Conservation (phyloP, 2,113 vertebrate species). For the Erythrolamprus reginae region DNA sequence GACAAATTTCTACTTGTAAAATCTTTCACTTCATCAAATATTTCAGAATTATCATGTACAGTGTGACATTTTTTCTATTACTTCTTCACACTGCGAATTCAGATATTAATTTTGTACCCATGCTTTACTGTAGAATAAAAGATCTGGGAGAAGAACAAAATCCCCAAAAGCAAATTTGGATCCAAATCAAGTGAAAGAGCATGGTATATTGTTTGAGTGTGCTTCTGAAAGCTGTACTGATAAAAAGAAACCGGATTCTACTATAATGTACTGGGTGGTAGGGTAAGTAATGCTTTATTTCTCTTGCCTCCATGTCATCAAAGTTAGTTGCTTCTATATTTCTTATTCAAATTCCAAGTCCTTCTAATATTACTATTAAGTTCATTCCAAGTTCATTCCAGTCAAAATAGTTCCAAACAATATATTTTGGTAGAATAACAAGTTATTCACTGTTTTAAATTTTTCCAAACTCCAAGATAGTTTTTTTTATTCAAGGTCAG, state of each 20-base stretch:
- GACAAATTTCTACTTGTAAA: neutral
- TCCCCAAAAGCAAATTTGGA: conserved; percentile 49
- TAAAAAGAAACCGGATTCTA: conserved; percentile 85
- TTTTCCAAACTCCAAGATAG: no score
- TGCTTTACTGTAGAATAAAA: conserved; percentile 60
- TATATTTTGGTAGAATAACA: no score
- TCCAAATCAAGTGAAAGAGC: conserved; percentile 79
- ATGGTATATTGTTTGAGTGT: conserved; percentile 92
- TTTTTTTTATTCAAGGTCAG: no score
- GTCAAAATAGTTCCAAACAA: no score
- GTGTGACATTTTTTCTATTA: neutral
- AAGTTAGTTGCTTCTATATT: no score
- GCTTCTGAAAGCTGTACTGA: conserved; percentile 89
- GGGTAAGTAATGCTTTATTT: conserved; percentile 72
- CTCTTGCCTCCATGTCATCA: no score
- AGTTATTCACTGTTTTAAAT: no score
- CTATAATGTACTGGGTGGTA: conserved; percentile 96
- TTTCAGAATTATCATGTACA: neutral
- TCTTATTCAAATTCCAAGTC: no score
- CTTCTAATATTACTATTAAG: no score
- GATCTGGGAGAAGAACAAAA: conserved; percentile 29
- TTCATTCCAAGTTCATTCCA: no score
- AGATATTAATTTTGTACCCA: neutral
- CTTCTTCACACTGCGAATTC: neutral
- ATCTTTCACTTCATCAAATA: neutral